Percentiles rank a stretch among this genome's conserved stretches.
phyloP scores from a whole-genome alignment of 2,113 vertebrate species.

The Dicaeum eximium region DNA sequence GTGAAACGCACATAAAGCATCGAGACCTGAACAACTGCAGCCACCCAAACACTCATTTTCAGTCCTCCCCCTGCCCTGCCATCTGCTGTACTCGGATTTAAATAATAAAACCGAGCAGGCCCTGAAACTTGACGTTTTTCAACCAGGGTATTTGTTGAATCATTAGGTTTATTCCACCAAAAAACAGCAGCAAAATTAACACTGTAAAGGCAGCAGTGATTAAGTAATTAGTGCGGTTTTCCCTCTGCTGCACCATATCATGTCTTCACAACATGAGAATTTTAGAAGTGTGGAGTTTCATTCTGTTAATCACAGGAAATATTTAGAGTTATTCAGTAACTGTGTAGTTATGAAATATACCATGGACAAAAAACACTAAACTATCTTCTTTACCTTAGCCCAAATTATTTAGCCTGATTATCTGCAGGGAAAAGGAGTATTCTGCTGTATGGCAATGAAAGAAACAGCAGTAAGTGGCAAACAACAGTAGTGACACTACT shows the following conservation, averaged over 20 bases:
- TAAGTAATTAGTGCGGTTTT: neutral
- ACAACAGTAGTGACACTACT: neutral
- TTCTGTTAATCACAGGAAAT: neutral
- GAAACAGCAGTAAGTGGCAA: neutral
- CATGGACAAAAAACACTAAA: neutral
- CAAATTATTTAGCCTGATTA: neutral
- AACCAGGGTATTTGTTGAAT: neutral
- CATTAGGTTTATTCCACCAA: neutral
- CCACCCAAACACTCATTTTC: neutral
- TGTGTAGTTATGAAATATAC: neutral
- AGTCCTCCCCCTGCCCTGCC: neutral
- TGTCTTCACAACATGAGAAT: neutral
- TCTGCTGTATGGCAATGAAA: neutral
- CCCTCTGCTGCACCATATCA: neutral
- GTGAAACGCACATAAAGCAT: neutral
- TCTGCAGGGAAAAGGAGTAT: neutral
- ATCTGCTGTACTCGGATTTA: neutral
- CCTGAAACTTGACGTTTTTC: neutral
- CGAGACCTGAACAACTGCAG: neutral
- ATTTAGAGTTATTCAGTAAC: neutral
- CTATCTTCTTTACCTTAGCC: neutral
- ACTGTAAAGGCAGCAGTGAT: neutral
- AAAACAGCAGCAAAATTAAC: neutral
- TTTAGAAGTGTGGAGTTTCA: neutral
- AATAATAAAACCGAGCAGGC: neutral